Evolutionary conservation across 2,888 invertebrate species (phyloP), one percentile per base, ranked within the genome.

Genomic region (Dicyrtomina minuta): DNA sequence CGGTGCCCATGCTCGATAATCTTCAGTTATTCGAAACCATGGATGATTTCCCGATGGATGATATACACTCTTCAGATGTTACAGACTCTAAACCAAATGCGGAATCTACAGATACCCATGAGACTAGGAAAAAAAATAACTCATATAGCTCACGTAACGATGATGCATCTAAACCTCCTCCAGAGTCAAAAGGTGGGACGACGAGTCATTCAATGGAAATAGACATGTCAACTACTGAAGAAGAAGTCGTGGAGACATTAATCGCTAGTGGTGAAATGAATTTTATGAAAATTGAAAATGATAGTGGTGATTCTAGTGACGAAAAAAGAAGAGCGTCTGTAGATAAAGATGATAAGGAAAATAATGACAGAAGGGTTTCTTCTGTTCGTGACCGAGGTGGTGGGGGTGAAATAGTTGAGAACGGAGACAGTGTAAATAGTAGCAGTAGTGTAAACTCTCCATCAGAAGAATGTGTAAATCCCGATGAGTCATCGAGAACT

Each of bases 321-420:
- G 71, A 71, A 39, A 74, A 75, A 64, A 70, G 74, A 69, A 74
- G 75, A 72, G 71, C 70, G 69, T 74, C 72, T 70, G 70, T 73
- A 51, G 75, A 75, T 71, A 75, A 74, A 66, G 75, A 75, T 70
- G 71, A 75, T 70, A 75, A 75, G 64, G 75, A 75, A 71, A 75
- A 66, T 56, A 66, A 75, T 55, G 72, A 74, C 69, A 74, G 72
- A 60, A 66, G 73, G 49, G 56, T 72, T 65, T 69, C 72, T 68
- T 66, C 68, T n/a, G 39, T 27, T 17, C 43, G 24, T 43, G 58
- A 58, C 62, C 72, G 68, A 53, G 71, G 70, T 5, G 73, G 70
- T 41, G 73, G 66, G 43, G 66, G 61, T 33, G 49, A 66, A 59
- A 69, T 73, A 65, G 67, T 74, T n/a, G 75, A 74, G 49, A 75